These are phyloP conservation scores for Pristis pectinata DNA, from an alignment of 2,797 vertebrate species.

Conservation along the genomic window DNA sequence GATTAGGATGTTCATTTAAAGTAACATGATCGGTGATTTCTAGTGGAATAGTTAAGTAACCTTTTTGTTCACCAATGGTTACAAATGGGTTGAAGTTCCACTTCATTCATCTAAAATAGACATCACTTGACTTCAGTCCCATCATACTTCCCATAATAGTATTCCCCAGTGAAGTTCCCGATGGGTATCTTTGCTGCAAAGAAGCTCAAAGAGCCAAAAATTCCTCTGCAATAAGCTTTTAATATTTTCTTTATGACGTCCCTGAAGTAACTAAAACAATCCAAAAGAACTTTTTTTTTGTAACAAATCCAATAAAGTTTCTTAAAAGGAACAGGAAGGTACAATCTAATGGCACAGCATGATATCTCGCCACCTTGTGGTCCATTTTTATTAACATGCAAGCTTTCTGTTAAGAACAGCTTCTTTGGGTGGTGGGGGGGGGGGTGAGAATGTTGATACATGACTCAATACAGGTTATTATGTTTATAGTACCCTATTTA, in stretches of 20 bases:
- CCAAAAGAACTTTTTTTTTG: background rate
- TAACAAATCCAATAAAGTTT: background rate
- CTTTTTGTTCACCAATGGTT: background rate
- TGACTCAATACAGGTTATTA: background rate
- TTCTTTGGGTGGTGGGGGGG: background rate
- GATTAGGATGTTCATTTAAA: background rate
- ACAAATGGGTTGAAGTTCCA: background rate
- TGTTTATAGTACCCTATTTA: background rate
- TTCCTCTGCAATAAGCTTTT: background rate
- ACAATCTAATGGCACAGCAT: background rate
- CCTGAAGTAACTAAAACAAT: background rate
- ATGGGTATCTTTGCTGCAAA: background rate
- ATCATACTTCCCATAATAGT: background rate
- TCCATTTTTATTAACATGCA: background rate
- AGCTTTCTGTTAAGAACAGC: background rate
- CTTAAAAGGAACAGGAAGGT: background rate
- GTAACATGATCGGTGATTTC: background rate
- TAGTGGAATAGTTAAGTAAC: background rate
- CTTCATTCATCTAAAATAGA: background rate
- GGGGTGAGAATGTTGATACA: background rate
- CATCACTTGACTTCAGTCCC: background rate
- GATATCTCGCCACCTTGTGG: background rate
- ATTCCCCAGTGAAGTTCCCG: background rate
- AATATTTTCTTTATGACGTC: background rate
- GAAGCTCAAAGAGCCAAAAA: background rate